Evolutionary conservation across 2,113 vertebrate genomes (phyloP).

Genomic region (Cynocephalus volans): DNA sequence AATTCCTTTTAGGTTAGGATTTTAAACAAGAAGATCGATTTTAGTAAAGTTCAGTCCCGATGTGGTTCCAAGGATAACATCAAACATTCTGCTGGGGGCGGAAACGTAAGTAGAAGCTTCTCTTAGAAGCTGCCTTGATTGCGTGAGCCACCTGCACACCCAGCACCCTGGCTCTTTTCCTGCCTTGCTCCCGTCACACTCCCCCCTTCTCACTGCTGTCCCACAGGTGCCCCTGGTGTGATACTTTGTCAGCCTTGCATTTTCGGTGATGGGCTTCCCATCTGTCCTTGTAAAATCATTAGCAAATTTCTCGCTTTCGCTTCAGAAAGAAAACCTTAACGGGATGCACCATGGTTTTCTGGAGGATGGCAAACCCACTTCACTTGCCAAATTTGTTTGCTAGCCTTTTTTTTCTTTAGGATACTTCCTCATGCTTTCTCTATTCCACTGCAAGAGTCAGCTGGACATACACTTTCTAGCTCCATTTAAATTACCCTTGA

Average conservation of each 20-base stretch:
- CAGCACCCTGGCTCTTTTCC: constrained; percentile 69
- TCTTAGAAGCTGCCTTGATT: constrained; percentile 73
- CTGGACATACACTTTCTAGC: not conserved
- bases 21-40: constrained; percentile 97
- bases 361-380: constrained; percentile 11
- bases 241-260: constrained; percentile 70
- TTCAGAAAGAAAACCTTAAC: not conserved
- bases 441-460: not conserved
- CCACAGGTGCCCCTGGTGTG: constrained; percentile 57
- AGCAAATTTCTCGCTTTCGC: constrained; percentile 26
- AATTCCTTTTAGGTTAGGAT: constrained; percentile 96
- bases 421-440: not conserved
- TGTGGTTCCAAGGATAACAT: constrained; percentile 97
- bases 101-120: constrained; percentile 94
- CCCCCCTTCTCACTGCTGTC: constrained; percentile 68
- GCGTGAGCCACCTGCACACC: constrained; percentile 74
- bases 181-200: constrained; percentile 55
- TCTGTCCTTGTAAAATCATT: constrained; percentile 63
- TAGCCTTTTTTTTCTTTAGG: constrained; percentile 10
- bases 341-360: not conserved
- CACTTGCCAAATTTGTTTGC: constrained; percentile 16
- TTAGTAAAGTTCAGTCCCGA: constrained; percentile 94
- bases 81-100: constrained; percentile 93
- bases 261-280: constrained; percentile 66
- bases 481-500: constrained; percentile 56